Evolutionary conservation across 2,797 vertebrate species (phyloP).

Genomic region (Chaunax sp.): DNA sequence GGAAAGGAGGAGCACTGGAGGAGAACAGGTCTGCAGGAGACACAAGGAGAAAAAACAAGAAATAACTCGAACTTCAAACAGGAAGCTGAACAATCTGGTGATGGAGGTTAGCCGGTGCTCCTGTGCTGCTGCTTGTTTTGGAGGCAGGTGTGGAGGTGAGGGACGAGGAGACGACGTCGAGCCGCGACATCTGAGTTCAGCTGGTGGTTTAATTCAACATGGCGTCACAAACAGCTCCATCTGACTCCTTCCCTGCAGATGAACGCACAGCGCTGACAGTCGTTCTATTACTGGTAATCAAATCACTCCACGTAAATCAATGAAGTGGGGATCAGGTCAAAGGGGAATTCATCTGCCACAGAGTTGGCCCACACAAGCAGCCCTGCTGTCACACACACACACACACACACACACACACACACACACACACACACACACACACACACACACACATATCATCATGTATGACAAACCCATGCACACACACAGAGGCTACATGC

Average conservation of each 20-base stretch:
- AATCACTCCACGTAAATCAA: slow-evolving; percentile 68
- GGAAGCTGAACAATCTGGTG: no score
- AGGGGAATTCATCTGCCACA: slow-evolving; percentile 60
- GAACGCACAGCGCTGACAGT: slow-evolving; percentile 45
- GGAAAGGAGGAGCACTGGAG: no score
- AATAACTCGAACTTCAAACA: no score
- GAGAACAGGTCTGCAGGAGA: no score
- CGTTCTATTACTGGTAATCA: slow-evolving; percentile 57
- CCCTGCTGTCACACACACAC: not conserved
- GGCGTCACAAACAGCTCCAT: slow-evolving; percentile 30
- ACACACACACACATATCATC: slow-evolving; percentile 10
- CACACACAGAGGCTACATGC: no score
- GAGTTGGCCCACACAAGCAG: slow-evolving; percentile 59
- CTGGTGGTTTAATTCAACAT: not conserved
- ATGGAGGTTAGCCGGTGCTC: no score
- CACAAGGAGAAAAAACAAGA: no score
- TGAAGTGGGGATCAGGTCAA: slow-evolving; percentile 56
- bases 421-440: slow-evolving; percentile 29
- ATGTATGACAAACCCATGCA: no score
- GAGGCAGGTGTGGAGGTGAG: no score
- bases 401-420: slow-evolving; percentile 6
- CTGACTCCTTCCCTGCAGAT: not conserved
- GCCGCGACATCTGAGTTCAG: no score
- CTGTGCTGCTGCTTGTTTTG: no score
- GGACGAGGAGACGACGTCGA: no score